These are phyloP conservation scores for Agriopis marginaria DNA, from an alignment of 2,888 invertebrate genomes.

Conservation along the genomic window DNA sequence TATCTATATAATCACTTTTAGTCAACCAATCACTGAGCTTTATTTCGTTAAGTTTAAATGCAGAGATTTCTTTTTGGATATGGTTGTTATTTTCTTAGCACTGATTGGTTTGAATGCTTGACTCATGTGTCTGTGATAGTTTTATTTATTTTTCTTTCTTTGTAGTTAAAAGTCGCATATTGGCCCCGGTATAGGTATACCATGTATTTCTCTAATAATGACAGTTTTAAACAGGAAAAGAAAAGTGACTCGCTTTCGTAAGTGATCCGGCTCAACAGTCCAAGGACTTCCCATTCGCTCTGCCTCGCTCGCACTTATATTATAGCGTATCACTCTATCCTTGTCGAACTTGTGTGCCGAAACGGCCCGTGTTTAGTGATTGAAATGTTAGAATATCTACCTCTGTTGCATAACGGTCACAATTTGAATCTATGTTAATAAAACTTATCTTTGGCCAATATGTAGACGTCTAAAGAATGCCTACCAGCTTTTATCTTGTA, in stretches of 20 bases:
- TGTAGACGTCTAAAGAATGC: not conserved
- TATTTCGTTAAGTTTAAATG: not conserved
- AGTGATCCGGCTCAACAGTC: too few relatives aligned
- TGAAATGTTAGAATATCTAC: too few relatives aligned
- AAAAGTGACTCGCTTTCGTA: too few relatives aligned
- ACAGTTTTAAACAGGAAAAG: too few relatives aligned
- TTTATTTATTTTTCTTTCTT: constrained; percentile 73
- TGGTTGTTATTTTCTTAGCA: constrained; percentile 49
- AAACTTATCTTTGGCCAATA: not conserved
- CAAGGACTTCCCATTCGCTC: too few relatives aligned
- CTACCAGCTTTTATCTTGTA: not conserved
- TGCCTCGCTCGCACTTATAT: too few relatives aligned
- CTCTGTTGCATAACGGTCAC: not conserved
- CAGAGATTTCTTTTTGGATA: not conserved
- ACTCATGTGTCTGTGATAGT: constrained; percentile 85
- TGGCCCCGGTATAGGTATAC: not conserved
- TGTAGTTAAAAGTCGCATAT: constrained; percentile 24
- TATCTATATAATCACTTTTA: too few relatives aligned
- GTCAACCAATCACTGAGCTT: constrained; percentile 1
- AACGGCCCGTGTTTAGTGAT: too few relatives aligned
- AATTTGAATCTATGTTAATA: not conserved
- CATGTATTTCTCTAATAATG: not conserved
- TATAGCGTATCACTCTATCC: too few relatives aligned
- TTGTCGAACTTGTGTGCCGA: too few relatives aligned
- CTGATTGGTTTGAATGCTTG: constrained; percentile 74